phyloP scores from a whole-genome alignment of 2,888 invertebrate species.

The Atethmia centrago region DNA sequence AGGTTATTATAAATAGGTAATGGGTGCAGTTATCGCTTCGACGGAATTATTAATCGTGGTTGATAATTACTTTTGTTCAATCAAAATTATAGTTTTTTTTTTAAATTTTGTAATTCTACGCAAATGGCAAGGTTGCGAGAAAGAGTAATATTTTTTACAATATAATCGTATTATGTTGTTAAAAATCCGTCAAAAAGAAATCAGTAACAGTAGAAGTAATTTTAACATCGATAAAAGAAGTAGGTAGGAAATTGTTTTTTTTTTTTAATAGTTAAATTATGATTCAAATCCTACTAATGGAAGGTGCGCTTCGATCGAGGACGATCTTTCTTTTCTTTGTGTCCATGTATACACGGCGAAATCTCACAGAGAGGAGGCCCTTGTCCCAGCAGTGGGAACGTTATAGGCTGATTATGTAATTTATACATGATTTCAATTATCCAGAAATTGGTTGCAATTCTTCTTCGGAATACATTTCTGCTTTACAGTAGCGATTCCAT shows the following conservation, averaged over 20 bases:
- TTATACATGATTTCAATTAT: constrained; percentile 41
- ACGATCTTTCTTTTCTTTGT: too few relatives aligned
- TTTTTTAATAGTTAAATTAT: background rate
- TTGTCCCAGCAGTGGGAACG: too few relatives aligned
- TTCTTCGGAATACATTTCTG: constrained; percentile 44
- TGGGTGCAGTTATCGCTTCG: constrained; percentile 6
- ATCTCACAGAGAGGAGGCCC: too few relatives aligned
- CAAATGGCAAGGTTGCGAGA: background rate
- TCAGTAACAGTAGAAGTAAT: background rate
- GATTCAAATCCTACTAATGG: background rate
- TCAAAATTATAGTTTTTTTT: background rate
- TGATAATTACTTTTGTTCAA: background rate
- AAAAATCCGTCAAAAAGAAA: background rate
- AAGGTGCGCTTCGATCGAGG: too few relatives aligned
- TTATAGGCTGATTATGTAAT: too few relatives aligned
- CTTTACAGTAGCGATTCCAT: background rate
- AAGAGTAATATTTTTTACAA: too few relatives aligned
- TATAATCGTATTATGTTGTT: background rate
- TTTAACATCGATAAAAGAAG: background rate
- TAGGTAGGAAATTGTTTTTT: too few relatives aligned
- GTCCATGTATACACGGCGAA: too few relatives aligned
- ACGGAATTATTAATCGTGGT: background rate
- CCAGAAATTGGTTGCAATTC: constrained; percentile 25
- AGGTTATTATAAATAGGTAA: background rate
- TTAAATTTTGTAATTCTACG: background rate